Conservation (phyloP, 2,797 vertebrate species). For the Urosaurus nigricauda region DNA sequence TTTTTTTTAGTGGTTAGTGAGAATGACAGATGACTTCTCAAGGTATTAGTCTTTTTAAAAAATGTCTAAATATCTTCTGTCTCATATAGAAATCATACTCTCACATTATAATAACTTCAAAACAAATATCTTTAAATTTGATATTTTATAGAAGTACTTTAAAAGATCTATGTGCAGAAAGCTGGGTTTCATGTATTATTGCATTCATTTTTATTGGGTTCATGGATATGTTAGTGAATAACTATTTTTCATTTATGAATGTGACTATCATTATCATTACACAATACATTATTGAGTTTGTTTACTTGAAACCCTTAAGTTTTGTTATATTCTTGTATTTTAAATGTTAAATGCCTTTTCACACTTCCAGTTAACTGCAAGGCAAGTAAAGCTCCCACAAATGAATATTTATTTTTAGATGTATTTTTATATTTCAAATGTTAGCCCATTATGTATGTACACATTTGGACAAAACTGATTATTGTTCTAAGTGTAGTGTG, state of each 20-base stretch:
- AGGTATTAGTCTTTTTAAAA: not conserved
- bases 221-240: conserved; percentile 9
- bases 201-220: conserved; percentile 26
- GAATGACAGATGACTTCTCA: conserved; percentile 32
- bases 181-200: conserved; percentile 55
- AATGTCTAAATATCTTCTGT: conserved; percentile 8
- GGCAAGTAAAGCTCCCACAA: not conserved
- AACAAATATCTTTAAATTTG: not conserved
- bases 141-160: conserved; percentile 25
- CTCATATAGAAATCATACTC: too few species aligned
- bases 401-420: not conserved
- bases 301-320: not conserved
- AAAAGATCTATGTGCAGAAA: conserved; percentile 24
- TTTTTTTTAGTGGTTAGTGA: conserved; percentile 11
- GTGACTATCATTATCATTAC: conserved; percentile 15
- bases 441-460: not conserved
- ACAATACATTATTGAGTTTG: conserved; percentile 10
- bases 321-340: not conserved
- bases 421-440: not conserved
- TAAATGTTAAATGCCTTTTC: not conserved
- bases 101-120: too few species aligned
- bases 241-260: conserved; percentile 14
- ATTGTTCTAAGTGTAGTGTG: not conserved
- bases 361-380: not conserved
- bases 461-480: not conserved